Base-by-base conservation (phyloP, 2,888 invertebrate genomes). In the Eristalinus aeneus region DNA sequence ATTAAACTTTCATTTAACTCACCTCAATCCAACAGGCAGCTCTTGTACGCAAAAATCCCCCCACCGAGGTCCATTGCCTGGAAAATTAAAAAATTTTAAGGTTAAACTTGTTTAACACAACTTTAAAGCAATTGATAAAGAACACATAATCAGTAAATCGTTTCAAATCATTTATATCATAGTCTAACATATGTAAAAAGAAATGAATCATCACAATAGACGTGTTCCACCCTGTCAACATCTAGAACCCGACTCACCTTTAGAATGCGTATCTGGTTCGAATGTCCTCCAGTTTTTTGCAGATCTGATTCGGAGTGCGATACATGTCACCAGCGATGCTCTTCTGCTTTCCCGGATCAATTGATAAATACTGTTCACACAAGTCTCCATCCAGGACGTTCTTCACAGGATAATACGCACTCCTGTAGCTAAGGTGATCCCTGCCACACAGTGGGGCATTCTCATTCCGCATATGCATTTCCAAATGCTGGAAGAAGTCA, bases 401-500 rank as follows among this genome's bases (percentile, higher is more conserved):
- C 96, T 98, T 94, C 9, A 91, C 92, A 88, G 99, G 98, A 92
- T 97, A 99, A 93, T 99, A 99, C 90, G 98, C 98, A 82, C 99
- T 99, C 89, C 99, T 95, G 93, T 97, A 99, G 0, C 98, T 98
- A 32, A 99, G 94, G 92, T 99, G 99, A 93, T 99, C 99, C 22
- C 99, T 94, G 0, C 99, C 99, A 93, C 99, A 98, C 0, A 99
- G 93, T 0, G 99, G 99, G 0, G 98, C 95, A 93, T 98, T 97
- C 92, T 99, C 99, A 88, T 98, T 97, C 69, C 99, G 94, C 98
- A 99, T 98, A 92, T 99, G 99, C 99, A 99, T 99, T 93, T 99
- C 99, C 87, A 99, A 93, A 93, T 99, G 98, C 91, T 99, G 99
- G 94, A 99, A 99, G 92, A 99, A 99, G 92, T 99, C 99, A 89